A percentile compares a stretch with the other conserved stretches of the same genome.
Conservation (phyloP, 2,888 invertebrate genomes). For the Pachliopta kotzebuea region DNA sequence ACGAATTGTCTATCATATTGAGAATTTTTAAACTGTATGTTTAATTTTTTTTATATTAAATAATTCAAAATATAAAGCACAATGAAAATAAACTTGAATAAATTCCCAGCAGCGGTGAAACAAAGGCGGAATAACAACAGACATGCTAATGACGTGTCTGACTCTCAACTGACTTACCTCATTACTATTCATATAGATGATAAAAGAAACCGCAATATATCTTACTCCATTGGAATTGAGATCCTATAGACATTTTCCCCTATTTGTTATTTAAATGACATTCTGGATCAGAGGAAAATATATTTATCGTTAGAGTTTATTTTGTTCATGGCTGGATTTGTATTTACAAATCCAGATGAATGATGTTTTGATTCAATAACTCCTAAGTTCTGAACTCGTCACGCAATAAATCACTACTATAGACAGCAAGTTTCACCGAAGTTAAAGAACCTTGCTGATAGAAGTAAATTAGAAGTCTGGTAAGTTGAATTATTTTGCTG, state of each 20-base stretch:
- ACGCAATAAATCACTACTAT: too few relatives aligned
- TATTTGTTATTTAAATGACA: conserved; percentile 6
- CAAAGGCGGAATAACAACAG: background rate
- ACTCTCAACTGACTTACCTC: conserved; percentile 5
- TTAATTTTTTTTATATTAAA: background rate
- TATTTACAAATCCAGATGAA: background rate
- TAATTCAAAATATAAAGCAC: background rate
- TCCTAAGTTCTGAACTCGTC: too few relatives aligned
- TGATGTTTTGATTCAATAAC: too few relatives aligned
- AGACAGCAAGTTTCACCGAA: too few relatives aligned
- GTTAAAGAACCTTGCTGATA: too few relatives aligned
- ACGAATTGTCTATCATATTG: too few relatives aligned
- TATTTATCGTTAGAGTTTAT: background rate
- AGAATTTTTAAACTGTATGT: too few relatives aligned
- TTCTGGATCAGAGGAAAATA: background rate
- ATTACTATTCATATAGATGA: conserved; percentile 8
- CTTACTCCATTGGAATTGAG: background rate
- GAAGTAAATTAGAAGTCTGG: too few relatives aligned
- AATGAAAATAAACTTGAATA: background rate
- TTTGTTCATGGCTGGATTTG: background rate
- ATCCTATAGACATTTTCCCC: background rate
- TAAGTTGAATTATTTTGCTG: too few relatives aligned
- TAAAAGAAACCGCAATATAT: conserved; percentile 8
- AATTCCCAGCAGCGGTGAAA: background rate
- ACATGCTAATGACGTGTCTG: conserved; percentile 10